A percentile compares a stretch with the other conserved stretches of the same genome.
phyloP scores from a whole-genome alignment of 1,140 invertebrate genomes.

The Oedothorax gibbosus region DNA sequence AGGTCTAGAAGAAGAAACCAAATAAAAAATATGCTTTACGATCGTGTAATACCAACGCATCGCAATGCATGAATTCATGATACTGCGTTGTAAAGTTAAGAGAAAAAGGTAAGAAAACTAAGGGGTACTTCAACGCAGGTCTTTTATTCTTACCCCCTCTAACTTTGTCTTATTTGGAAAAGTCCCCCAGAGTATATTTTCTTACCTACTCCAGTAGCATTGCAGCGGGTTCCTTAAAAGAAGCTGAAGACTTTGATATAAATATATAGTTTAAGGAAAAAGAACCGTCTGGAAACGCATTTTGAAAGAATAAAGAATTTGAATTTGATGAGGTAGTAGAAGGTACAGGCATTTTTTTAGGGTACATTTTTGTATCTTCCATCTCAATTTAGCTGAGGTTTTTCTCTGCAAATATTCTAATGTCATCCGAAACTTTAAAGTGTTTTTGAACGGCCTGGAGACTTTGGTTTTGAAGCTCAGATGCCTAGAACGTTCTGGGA shows the following conservation, averaged over 20 bases:
- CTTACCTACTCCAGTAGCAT: conserved; percentile 43
- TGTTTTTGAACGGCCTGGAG: conserved; percentile 54
- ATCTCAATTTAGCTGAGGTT: conserved; percentile 16
- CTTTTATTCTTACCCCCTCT: conserved; percentile 6
- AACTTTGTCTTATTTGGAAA: conserved; percentile 44
- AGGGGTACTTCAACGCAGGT: background rate
- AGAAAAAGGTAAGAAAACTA: background rate
- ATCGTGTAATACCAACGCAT: background rate
- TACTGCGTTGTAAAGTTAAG: conserved; percentile 12
- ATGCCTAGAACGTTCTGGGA: conserved; percentile 25
- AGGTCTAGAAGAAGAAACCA: too few relatives aligned
- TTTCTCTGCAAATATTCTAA: conserved; percentile 49
- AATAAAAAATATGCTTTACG: too few relatives aligned
- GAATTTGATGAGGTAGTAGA: conserved; percentile 56
- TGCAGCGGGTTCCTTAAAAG: conserved; percentile 26
- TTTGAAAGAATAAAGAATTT: conserved; percentile 53
- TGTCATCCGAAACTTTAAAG: conserved; percentile 60
- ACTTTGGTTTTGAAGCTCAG: background rate
- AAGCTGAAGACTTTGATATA: conserved; percentile 36
- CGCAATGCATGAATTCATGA: conserved; percentile 57
- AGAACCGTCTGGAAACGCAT: conserved; percentile 36
- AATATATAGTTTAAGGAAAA: conserved; percentile 55
- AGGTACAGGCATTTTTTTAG: conserved; percentile 33
- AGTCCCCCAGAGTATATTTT: conserved; percentile 50
- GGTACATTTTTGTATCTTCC: conserved; percentile 16